Evolutionary conservation across 1,140 invertebrate species (phyloP), one percentile per base, ranked within the genome.

Genomic region (Ceratina calcarata): DNA sequence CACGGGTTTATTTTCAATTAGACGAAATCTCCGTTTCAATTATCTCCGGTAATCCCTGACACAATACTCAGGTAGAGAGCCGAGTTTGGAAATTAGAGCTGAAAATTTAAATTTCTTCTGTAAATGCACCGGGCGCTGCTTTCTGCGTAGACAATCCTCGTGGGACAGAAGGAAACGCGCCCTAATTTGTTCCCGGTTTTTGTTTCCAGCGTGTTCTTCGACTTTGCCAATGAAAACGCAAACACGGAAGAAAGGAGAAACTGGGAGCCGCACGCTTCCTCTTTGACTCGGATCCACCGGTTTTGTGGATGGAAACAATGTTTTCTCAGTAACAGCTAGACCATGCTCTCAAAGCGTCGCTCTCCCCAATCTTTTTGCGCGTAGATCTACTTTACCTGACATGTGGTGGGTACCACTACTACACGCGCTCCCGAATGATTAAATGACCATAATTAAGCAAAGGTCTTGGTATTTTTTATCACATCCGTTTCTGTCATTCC

Each of bases 281-380:
- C 60, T 78, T 78, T 72, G 60, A 62, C 68, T 72, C 58, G 6
- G 49, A 6, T 61, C 20, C 75, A 45, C 51, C 15, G 53, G 51
- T 60, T 78, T 78, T 78, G 49, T 72, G 49, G 69, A 45, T 22
- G 60, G 76, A 27, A 72, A 78, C 68, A 78, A 72, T 78, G 69
- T 72, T 72, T 78, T 64, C 69, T 20, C 16, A 18, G 69, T 16
- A 45, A 55, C 49, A 55, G 20, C 68, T 64, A 60, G 49, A 78
- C 69, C 76, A n/a, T 64, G 18, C 45, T 65, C n/a, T 45, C 68
- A 55, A 71, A 78, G 15, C 75, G 61, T 4, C 27, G 3, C 49
- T 53, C 22, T 53, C 20, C 61, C 18, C 76, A 65, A 78, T 64
- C 73, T 37, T 45, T 72, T 72, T 78, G 61, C 32, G 37, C 20